A percentile compares a stretch with the other conserved stretches of the same genome.
phyloP scores from a whole-genome alignment of 2,888 invertebrate genomes.

The Xanthorhoe spadicearia region DNA sequence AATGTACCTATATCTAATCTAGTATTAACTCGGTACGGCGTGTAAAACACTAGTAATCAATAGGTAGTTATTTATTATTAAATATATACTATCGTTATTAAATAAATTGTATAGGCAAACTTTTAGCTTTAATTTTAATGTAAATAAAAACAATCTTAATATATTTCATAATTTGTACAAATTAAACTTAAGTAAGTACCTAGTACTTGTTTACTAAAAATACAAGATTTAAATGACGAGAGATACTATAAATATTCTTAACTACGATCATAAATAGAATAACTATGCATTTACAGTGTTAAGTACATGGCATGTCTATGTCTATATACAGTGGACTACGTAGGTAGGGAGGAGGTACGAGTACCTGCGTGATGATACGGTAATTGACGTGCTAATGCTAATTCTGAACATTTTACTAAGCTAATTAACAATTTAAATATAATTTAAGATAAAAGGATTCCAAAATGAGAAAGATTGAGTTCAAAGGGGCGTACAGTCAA shows the following conservation, averaged over 20 bases:
- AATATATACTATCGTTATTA: neutral
- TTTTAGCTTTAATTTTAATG: conserved; percentile 22
- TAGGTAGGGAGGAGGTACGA: neutral
- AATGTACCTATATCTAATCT: conserved; percentile 6
- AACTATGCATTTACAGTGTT: conserved; percentile 43
- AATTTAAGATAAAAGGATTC: conserved; percentile 4
- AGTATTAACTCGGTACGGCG: conserved; percentile 19
- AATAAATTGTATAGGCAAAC: neutral
- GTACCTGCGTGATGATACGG: neutral
- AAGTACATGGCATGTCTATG: conserved; percentile 22
- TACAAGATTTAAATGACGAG: conserved; percentile 64
- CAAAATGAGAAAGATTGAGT: neutral
- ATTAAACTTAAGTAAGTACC: conserved; percentile 72
- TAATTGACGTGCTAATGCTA: conserved; percentile 11
- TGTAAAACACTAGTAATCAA: conserved; percentile 2
- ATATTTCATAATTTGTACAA: conserved; percentile 80
- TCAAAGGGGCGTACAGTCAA: neutral
- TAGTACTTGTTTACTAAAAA: conserved; percentile 65
- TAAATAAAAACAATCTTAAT: conserved; percentile 54
- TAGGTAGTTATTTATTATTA: neutral
- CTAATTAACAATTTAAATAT: conserved; percentile 1
- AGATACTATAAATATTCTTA: conserved; percentile 46
- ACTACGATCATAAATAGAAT: conserved; percentile 42
- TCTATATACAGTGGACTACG: conserved; percentile 40
- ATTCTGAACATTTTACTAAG: conserved; percentile 9